Conservation (phyloP, 2,113 vertebrate genomes). For the Ctenodactylus gundi region DNA sequence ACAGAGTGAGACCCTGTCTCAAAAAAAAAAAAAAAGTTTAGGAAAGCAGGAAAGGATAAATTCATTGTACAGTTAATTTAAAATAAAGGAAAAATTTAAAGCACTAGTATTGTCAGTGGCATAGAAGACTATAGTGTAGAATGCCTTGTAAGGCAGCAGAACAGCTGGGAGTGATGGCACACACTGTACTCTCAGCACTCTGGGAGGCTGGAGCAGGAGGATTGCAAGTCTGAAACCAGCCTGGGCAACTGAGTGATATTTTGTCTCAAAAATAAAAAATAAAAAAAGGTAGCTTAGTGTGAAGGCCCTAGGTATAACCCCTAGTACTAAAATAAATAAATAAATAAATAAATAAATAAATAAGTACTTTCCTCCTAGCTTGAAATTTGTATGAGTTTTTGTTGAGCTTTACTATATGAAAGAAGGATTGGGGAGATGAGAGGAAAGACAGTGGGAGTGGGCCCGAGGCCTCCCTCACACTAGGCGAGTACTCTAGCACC, state of each 20-base stretch:
- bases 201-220: not conserved
- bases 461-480: not conserved
- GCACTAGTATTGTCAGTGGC: not conserved
- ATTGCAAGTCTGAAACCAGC: not conserved
- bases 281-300: not conserved
- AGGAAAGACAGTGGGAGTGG: not conserved
- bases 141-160: slow-evolving; percentile 6
- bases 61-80: not conserved
- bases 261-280: not conserved
- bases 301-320: not conserved
- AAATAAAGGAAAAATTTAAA: slow-evolving; percentile 34
- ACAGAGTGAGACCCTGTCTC: too few species aligned
- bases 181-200: too few species aligned
- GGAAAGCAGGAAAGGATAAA: not conserved
- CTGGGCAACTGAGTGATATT: not conserved
- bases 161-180: not conserved
- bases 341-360: slow-evolving; percentile 29
- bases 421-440: too few species aligned
- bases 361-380: not conserved
- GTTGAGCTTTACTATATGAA: not conserved
- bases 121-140: not conserved
- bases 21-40: too few species aligned
- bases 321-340: not conserved
- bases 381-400: not conserved
- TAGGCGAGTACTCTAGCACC: not conserved